phyloP scores from a whole-genome alignment of 2,888 invertebrate species.

The Empis livida region DNA sequence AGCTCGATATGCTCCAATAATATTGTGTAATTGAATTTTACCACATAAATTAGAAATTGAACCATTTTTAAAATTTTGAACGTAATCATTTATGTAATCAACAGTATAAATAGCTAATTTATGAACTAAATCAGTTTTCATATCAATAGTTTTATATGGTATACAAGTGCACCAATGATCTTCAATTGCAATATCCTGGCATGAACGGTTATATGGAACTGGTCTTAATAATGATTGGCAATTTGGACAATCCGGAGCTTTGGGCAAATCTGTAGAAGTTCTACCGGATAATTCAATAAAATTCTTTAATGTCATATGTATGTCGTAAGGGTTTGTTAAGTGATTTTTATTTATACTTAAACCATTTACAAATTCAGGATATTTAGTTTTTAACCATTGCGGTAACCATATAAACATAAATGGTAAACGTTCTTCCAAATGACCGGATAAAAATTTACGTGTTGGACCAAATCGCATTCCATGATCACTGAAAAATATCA shows the following conservation, averaged over 20 bases:
- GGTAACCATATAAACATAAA: constrained; percentile 59
- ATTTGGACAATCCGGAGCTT: constrained; percentile 45
- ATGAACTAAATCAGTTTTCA: constrained; percentile 39
- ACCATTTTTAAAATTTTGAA: constrained; percentile 25
- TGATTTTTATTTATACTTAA: constrained; percentile 49
- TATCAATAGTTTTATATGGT: constrained; percentile 36
- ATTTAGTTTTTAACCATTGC: constrained; percentile 41
- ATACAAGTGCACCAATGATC: constrained; percentile 70
- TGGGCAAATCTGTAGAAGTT: constrained; percentile 20
- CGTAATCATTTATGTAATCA: constrained; percentile 26
- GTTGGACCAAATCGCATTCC: constrained; percentile 65
- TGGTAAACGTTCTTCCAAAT: constrained; percentile 66
- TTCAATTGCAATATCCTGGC: constrained; percentile 51
- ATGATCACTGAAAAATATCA: constrained; percentile 66
- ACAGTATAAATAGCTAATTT: constrained; percentile 37
- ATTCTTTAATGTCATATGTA: constrained; percentile 57
- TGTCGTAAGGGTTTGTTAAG: constrained; percentile 61
- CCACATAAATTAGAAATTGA: constrained; percentile 37
- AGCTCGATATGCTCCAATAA: constrained; percentile 41
- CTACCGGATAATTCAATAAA: constrained; percentile 43
- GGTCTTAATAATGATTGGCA: constrained; percentile 52
- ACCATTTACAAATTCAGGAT: constrained; percentile 42
- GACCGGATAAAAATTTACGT: constrained; percentile 53
- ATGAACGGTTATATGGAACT: constrained; percentile 48
- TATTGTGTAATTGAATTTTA: constrained; percentile 39